Evolutionary conservation across 2,113 vertebrate genomes (phyloP), one percentile per base, ranked within the genome.

Genomic region (Climacteris rufus): DNA sequence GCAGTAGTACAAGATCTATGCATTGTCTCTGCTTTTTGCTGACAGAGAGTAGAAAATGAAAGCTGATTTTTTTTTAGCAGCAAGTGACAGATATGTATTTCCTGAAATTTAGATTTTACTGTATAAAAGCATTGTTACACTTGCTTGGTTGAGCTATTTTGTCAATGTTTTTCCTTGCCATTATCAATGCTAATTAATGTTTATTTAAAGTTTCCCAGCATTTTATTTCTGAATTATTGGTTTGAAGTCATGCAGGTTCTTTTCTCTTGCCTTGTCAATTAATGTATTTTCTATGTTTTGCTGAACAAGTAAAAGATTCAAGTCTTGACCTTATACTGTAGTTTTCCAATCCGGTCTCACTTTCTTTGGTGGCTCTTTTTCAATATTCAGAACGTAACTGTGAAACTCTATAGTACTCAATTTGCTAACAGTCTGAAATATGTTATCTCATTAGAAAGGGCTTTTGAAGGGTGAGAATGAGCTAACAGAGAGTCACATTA

Each of bases 391-490:
- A 94, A 52, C 10, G 16, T 59, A 83, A 54, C 28, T 52, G 18
- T 69, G 83, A 70, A 87, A 82, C 39, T 53, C 39, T 69, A 11
- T 61, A 65, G 19, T 27, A 45, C 42, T 82, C 66, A 27, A 50
- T 94, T 96, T 93, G 39, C 54, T 90, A 93, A 64, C 65, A 69
- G 63, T 72, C 31, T 90, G 54, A 86, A 96, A 85, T 85, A 92
- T 19, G 50, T 90, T 93, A 50, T 61, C 71, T 70, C 54, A 54
- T 91, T 80, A 72, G 56, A 79, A 79, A 65, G 75, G 79, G 63
- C 82, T 95, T 96, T 83, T 92, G 85, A 86, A 94, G 63, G 85
- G 37, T 93, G 78, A 66, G 68, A 94, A 53, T 72, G 63, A 92
- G 75, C 63, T 57, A 94, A 90, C 53, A 71, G 60, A 83, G 63